Evolutionary conservation across 2,888 invertebrate species (phyloP).

Genomic region (Mesochorus sp.): DNA sequence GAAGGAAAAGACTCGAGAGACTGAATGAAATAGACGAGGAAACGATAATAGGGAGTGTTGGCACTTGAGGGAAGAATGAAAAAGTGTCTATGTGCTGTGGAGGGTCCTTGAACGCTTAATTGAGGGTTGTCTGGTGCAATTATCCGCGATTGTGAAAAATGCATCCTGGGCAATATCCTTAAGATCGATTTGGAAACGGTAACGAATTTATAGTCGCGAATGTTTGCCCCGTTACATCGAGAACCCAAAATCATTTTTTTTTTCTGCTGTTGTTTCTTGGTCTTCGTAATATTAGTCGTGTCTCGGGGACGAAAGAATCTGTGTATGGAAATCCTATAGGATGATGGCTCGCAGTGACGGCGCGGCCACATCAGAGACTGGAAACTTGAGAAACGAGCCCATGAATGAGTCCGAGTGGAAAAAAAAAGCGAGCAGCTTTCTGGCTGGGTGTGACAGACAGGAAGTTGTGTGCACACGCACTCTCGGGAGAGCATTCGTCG

Average conservation of each 20-base stretch:
- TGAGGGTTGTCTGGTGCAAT: slow-evolving; percentile 67
- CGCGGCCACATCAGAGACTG: slow-evolving; percentile 36
- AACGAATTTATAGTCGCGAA: background rate
- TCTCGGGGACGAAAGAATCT: no score
- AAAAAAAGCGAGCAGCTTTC: background rate
- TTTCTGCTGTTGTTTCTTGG: no score
- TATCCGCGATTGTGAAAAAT: slow-evolving; percentile 69
- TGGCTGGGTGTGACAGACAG: slow-evolving; percentile 1
- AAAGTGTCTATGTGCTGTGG: slow-evolving; percentile 11
- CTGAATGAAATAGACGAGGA: no score
- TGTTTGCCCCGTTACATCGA: no score
- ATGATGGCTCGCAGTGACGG: no score
- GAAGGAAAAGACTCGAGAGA: slow-evolving; percentile 55
- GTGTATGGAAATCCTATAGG: no score
- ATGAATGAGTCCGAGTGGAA: background rate
- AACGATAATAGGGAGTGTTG: no score
- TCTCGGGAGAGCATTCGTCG: slow-evolving; percentile 23
- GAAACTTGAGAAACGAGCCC: slow-evolving; percentile 41
- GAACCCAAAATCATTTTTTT: no score
- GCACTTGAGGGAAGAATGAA: no score
- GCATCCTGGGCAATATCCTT: slow-evolving; percentile 53
- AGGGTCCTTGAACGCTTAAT: slow-evolving; percentile 60
- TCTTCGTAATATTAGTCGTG: no score
- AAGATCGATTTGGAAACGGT: slow-evolving; percentile 30
- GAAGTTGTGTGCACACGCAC: background rate